phyloP scores from a whole-genome alignment of 1,140 invertebrate genomes.

The Drosophila repleta region DNA sequence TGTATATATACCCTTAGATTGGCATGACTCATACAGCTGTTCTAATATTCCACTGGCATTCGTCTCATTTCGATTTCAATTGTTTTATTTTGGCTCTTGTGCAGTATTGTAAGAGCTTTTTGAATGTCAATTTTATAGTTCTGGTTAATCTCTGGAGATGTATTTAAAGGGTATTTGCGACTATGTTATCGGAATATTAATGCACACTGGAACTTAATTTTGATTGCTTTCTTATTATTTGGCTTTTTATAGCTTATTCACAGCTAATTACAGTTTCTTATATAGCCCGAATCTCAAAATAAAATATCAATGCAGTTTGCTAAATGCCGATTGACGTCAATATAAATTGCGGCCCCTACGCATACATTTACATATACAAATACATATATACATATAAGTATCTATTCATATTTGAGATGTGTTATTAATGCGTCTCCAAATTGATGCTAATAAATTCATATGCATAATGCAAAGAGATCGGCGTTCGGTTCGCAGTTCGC shows the following conservation, averaged over 20 bases:
- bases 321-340: constrained; percentile 17
- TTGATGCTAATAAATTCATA: constrained; percentile 77
- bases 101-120: background rate
- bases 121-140: constrained; percentile 2
- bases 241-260: background rate
- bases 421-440: constrained; percentile 66
- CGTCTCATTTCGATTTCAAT: background rate
- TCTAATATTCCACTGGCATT: background rate
- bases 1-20: no score
- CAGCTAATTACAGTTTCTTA: background rate
- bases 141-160: background rate
- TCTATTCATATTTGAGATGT: constrained; percentile 19
- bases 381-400: background rate
- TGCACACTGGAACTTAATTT: background rate
- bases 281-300: background rate
- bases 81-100: no score
- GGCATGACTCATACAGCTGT: no score
- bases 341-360: background rate
- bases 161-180: background rate
- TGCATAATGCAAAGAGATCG: constrained; percentile 79
- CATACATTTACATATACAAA: background rate
- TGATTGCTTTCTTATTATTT: background rate
- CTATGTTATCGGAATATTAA: constrained; percentile 4
- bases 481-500: constrained; percentile 11
- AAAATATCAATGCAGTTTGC: background rate